Base-by-base conservation (phyloP, 2,888 invertebrate genomes). In the Dynastes tityus region DNA sequence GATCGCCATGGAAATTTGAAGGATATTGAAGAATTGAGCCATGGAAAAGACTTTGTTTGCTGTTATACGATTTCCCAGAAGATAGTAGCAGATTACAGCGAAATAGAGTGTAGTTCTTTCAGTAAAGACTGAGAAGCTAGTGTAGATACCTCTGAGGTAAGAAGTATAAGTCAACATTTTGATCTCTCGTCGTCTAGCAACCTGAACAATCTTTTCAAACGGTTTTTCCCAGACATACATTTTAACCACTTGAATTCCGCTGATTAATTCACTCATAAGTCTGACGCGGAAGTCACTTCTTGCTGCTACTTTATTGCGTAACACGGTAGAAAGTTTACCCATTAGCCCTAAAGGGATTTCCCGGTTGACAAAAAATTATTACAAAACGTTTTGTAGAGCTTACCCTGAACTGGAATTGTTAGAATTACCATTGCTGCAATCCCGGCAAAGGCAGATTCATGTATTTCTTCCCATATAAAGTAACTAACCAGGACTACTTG, bases 31-130 rank as follows among this genome's bases (percentile, higher is more conserved):
- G 86, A 95, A 94, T 84, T 95, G 95, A 2, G 95, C 94, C 84
- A 94, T 90, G 0, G 95, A 93, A 87, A 95, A 95, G 0, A 94
- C 94, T 84, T 93, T 91, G 76, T 93, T 93, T 0, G 93, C 91
- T 9, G 89, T 88, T 81, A 90, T 85, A 22, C 79, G 81, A 77
- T 90, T 85, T 13, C 94, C 95, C 82, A 93, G 88, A 1, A 96
- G 89, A 13, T 95, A 94, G 85, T 94, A 96, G 0, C 94, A 92
- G 61, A 96, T 90, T 75, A 98, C 91, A 1, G 96, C 96, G 79
- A 95, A 92, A 86, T 95, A 96, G 6, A 97, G 90, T 1, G 97
- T 95, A 68, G 96, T 91, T 81, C 97, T 93, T 85, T 96, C 95
- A 0, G 97, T 95, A 87, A 96, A 97, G 63, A 97, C 94, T 85